Percentiles rank a stretch among this genome's conserved stretches.
Conservation (phyloP, 2,888 invertebrate species). For the Xestia rhomboidea region DNA sequence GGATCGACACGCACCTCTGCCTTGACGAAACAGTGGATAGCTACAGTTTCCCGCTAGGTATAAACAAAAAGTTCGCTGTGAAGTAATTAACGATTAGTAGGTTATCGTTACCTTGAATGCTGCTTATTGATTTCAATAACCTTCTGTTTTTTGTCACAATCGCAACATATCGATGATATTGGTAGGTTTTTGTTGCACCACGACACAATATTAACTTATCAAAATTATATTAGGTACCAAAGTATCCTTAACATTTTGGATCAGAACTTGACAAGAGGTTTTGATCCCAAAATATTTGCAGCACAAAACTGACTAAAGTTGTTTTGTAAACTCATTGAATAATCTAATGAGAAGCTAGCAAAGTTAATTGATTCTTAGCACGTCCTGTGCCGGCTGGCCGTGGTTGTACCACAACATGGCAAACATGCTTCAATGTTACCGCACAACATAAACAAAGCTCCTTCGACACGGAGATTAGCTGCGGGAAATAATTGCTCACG, state of each 20-base stretch:
- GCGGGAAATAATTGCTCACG: conserved; percentile 70
- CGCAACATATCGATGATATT: conserved; percentile 27
- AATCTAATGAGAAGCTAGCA: conserved; percentile 33
- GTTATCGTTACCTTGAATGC: conserved; percentile 66
- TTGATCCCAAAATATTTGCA: background rate
- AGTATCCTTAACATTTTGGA: too few relatives aligned
- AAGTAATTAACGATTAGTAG: conserved; percentile 67
- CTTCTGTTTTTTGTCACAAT: conserved; percentile 46
- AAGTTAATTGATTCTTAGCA: conserved; percentile 66
- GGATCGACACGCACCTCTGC: conserved; percentile 29
- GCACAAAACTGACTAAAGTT: background rate
- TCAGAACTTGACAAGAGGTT: background rate
- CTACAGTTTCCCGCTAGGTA: conserved; percentile 49
- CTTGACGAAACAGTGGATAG: conserved; percentile 41
- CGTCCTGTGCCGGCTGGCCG: conserved; percentile 64
- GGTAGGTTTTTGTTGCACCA: background rate
- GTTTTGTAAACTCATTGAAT: conserved; percentile 3
- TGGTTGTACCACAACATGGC: conserved; percentile 69
- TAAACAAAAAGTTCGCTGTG: conserved; percentile 69
- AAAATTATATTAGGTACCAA: background rate
- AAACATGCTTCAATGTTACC: conserved; percentile 70
- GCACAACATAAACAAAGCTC: conserved; percentile 67
- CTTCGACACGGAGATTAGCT: conserved; percentile 66
- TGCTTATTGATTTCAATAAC: conserved; percentile 59
- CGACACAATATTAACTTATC: background rate